Conservation (phyloP, 2,113 vertebrate species). For the Nansenia antarctica region DNA sequence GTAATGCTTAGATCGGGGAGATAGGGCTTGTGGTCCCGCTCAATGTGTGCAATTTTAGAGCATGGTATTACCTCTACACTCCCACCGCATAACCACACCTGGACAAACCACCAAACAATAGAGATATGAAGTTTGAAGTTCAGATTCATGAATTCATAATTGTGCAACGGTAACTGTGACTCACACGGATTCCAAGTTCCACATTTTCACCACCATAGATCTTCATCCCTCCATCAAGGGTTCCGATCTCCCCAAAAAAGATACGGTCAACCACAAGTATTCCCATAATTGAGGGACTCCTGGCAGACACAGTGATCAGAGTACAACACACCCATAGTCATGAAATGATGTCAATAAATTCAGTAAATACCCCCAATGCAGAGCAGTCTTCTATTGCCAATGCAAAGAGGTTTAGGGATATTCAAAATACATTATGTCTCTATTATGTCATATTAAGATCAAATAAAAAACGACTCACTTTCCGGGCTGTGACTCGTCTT, state of each 20-base stretch:
- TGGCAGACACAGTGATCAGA: slow-evolving; percentile 52
- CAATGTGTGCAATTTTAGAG: too few species aligned
- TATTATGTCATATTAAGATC: background rate
- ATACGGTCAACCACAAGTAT: slow-evolving; percentile 88
- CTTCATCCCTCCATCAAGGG: slow-evolving; percentile 89
- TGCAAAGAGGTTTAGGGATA: background rate
- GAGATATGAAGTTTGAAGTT: background rate
- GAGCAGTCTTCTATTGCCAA: background rate
- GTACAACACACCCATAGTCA: background rate
- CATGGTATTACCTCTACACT: slow-evolving; percentile 74
- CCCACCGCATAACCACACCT: slow-evolving; percentile 58
- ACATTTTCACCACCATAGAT: slow-evolving; percentile 93
- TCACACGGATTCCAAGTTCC: slow-evolving; percentile 91
- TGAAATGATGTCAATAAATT: background rate
- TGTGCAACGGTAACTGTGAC: slow-evolving; percentile 19
- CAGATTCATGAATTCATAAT: background rate
- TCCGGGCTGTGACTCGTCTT: slow-evolving; percentile 63
- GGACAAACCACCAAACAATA: slow-evolving; percentile 41
- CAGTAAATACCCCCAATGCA: background rate
- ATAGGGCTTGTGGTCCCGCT: too few species aligned
- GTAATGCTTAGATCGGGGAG: slow-evolving; percentile 37
- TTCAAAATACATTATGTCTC: background rate
- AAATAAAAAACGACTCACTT: slow-evolving; percentile 60
- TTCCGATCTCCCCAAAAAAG: slow-evolving; percentile 90
- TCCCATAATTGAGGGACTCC: slow-evolving; percentile 91